Base-by-base conservation (phyloP, 2,113 vertebrate genomes). In the Syrmaticus mikado region DNA sequence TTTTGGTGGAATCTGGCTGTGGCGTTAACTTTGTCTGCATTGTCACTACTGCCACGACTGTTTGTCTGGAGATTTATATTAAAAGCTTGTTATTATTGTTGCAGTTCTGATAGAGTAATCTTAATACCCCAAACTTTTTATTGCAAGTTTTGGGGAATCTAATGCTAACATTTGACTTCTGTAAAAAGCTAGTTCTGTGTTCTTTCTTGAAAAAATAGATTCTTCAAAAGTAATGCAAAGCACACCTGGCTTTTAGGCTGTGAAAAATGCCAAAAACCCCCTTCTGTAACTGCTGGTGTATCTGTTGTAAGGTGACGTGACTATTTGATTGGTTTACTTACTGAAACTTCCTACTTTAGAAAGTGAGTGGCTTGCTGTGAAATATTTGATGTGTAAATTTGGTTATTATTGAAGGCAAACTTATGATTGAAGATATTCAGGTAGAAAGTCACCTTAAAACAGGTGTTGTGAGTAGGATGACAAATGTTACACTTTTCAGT, bases 291-390 rank as follows among this genome's bases (percentile, higher is more conserved):
- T 92, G 94, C 88, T 97, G 97, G 98, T 97, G 98, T 98, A 98
- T 98, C 98, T 99, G 98, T 99, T 99, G 98, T 98, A 98, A 98
- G 99, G 98, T 99, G 98, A 99, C 98, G 95, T 86, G 96, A 98
- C 97, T 98, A 98, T 98, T 98, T 97, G 97, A 98, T 98, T 98
- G 97, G 98, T 97, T 98, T 98, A 97, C 97, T 98, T 97, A 97
- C 97, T 98, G 98, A 98, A 98, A 97, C 97, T 97, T 92, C 93
- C 97, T 97, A 94, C 96, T 96, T 97, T 96, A 98, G 98, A 98
- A 98, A 98, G 98, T 97, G 97, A 98, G 98, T 98, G 96, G 97
- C 97, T 98, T 98, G 98, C 97, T 98, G 98, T 99, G 98, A 98
- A 98, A 98, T 98, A 98, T 92, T 97, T 97, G 98, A 98, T 92